A percentile compares a stretch with the other conserved stretches of the same genome.
phyloP scores from a whole-genome alignment of 2,888 invertebrate species.

The Lasius platythorax region DNA sequence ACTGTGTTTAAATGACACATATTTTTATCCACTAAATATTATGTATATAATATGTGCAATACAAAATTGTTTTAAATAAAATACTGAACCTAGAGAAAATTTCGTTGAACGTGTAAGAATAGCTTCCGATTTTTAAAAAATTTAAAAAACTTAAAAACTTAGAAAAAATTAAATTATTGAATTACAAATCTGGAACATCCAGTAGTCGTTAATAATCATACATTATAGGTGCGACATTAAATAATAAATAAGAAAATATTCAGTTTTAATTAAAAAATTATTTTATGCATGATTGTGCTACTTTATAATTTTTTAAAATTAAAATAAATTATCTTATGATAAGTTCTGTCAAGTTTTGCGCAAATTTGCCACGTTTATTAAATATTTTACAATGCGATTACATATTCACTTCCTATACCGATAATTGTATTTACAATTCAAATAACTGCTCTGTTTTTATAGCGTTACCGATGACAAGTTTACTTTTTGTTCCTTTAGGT shows the following conservation, averaged over 20 bases:
- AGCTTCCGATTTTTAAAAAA: no score
- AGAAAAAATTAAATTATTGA: not conserved
- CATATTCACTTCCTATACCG: not conserved
- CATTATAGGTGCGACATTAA: not conserved
- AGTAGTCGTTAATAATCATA: not conserved
- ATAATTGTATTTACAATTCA: slow-evolving; percentile 19
- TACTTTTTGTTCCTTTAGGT: not conserved
- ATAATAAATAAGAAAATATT: not conserved
- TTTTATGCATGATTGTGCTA: not conserved
- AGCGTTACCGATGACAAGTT: slow-evolving; percentile 6
- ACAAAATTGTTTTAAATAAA: not conserved
- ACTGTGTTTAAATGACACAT: not conserved
- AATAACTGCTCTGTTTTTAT: not conserved
- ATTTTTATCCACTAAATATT: not conserved
- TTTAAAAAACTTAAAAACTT: no score
- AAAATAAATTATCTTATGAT: not conserved
- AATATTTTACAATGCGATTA: not conserved
- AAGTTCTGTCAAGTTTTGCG: not conserved
- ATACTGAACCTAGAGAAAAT: not conserved
- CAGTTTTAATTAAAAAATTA: not conserved
- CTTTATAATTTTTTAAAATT: not conserved
- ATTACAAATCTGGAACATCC: not conserved
- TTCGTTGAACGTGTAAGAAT: not conserved
- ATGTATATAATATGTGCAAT: not conserved
- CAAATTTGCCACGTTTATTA: not conserved